Conservation (phyloP, 2,797 vertebrate species). For the Cossypha dichroa region DNA sequence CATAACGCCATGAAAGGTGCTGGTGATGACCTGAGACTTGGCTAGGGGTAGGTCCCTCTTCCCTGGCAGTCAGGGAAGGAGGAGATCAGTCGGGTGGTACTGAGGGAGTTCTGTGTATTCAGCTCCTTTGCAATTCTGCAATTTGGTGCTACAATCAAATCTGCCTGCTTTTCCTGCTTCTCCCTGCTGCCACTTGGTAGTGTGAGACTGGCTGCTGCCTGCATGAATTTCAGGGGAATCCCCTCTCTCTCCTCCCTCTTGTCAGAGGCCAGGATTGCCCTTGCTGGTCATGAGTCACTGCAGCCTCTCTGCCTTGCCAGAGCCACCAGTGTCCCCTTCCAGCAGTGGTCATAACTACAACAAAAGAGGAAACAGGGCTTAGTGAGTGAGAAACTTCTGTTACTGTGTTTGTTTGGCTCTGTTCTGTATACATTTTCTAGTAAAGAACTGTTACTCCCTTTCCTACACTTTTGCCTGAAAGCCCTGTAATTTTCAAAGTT, state of each 20-base stretch:
- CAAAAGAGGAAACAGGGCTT: background rate
- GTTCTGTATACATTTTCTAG: background rate
- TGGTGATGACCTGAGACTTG: background rate
- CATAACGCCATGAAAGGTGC: background rate
- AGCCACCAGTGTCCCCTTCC: background rate
- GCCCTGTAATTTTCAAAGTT: background rate
- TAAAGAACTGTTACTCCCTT: background rate
- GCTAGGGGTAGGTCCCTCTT: background rate
- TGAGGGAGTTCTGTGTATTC: background rate
- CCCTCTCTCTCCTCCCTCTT: background rate
- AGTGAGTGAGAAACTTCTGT: background rate
- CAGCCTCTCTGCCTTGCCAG: background rate
- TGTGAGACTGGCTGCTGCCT: background rate
- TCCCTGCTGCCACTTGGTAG: background rate
- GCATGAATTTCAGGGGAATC: background rate
- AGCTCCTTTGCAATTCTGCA: too few relatives aligned
- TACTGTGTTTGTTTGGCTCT: background rate
- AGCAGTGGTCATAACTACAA: background rate
- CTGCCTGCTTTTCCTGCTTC: background rate
- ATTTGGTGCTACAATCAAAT: fast-evolving
- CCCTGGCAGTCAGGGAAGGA: background rate
- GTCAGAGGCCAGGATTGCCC: background rate
- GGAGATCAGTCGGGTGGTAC: fast-evolving
- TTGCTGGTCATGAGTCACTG: background rate
- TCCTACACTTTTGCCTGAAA: background rate